Conservation (phyloP, 1,140 invertebrate species). For the Heliconius eleuchia region DNA sequence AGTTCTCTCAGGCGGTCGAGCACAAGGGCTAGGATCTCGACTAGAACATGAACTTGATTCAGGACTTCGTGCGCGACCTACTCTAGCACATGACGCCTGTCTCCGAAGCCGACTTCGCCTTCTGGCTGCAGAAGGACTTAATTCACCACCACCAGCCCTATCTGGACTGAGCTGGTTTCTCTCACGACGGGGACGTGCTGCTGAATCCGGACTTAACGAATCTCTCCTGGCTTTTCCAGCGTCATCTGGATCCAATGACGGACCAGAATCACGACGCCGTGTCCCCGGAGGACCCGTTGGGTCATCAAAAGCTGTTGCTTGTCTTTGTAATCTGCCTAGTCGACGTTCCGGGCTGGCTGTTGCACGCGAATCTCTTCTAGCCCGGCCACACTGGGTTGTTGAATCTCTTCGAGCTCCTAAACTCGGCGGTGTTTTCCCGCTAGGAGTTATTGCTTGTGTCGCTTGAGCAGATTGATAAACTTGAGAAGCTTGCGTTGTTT, state of each 20-base stretch:
- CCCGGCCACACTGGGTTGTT: constrained; percentile 89
- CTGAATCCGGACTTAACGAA: constrained; percentile 93
- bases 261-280: constrained; percentile 86
- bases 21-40: constrained; percentile 88
- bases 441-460: constrained; percentile 80
- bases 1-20: constrained; percentile 84
- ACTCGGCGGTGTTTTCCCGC: constrained; percentile 81
- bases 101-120: constrained; percentile 86
- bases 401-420: constrained; percentile 88
- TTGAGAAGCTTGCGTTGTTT: constrained; percentile 51
- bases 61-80: constrained; percentile 83
- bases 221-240: constrained; percentile 89
- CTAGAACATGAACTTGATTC: constrained; percentile 89
- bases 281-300: constrained; percentile 86
- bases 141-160: constrained; percentile 85
- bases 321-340: constrained; percentile 88
- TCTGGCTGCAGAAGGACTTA: constrained; percentile 85
- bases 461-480: constrained; percentile 65
- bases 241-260: constrained; percentile 90
- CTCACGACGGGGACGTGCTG: constrained; percentile 86
- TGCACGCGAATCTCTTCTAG: constrained; percentile 85
- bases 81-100: constrained; percentile 88
- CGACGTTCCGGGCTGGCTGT: constrained; percentile 87
- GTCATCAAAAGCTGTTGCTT: constrained; percentile 94
- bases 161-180: constrained; percentile 90